Conservation (phyloP, 2,113 vertebrate species). For the Nothobranchius furzeri region DNA sequence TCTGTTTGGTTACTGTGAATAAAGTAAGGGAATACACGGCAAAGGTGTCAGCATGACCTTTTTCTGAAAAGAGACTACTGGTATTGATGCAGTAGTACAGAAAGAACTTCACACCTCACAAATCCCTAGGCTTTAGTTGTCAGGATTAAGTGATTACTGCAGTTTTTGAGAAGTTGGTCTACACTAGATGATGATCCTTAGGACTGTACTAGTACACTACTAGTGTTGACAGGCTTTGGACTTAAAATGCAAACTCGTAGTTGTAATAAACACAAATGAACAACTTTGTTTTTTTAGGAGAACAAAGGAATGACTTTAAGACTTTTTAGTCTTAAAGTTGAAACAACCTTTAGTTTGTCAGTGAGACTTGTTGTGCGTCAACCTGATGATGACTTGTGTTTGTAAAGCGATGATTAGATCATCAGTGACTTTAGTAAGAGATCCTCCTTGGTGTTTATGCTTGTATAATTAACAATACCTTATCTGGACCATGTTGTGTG, state of each 20-base stretch:
- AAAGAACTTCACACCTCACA: too few species aligned
- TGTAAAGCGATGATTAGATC: slow-evolving; percentile 27
- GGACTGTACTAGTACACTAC: too few species aligned
- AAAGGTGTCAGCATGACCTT: not conserved
- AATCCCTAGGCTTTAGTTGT: too few species aligned
- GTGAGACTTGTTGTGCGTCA: slow-evolving; percentile 1
- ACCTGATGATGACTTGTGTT: slow-evolving; percentile 34
- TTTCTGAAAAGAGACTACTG: too few species aligned
- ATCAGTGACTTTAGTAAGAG: slow-evolving; percentile 5
- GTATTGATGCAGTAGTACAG: too few species aligned
- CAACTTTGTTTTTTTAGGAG: not conserved
- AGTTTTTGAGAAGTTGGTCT: too few species aligned
- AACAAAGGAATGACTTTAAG: slow-evolving; percentile 12
- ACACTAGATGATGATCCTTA: too few species aligned
- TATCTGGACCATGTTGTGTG: not conserved
- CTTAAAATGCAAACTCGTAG: not conserved
- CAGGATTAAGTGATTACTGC: too few species aligned
- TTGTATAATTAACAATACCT: slow-evolving; percentile 4
- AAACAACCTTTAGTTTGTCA: slow-evolving; percentile 31
- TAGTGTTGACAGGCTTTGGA: too few species aligned
- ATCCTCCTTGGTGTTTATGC: slow-evolving; percentile 9
- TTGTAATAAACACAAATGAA: not conserved
- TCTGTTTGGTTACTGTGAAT: not conserved
- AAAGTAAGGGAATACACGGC: too few species aligned
- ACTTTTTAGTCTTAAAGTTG: slow-evolving; percentile 5